A percentile compares a stretch with the other conserved stretches of the same genome.
These are phyloP conservation scores for Athene noctua DNA, from an alignment of 2,113 vertebrate genomes.

Conservation along the genomic window DNA sequence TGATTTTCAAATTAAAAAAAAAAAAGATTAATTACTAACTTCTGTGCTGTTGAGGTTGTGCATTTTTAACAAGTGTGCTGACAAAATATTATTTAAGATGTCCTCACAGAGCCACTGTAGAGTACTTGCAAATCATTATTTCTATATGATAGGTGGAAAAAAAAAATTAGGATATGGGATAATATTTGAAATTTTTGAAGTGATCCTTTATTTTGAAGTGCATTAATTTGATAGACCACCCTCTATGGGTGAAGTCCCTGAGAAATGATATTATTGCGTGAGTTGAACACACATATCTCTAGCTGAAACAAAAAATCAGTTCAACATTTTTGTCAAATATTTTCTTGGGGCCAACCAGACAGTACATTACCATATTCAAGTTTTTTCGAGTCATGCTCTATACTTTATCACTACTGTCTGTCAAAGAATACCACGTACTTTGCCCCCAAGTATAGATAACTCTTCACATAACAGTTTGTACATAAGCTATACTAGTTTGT, in stretches of 20 bases:
- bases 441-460: accelerated
- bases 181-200: background rate
- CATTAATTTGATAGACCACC: background rate
- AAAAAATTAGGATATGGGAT: background rate
- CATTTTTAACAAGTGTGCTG: background rate
- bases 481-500: background rate
- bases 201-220: background rate
- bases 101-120: background rate
- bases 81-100: background rate
- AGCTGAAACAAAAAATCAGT: background rate
- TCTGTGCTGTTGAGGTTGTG: background rate
- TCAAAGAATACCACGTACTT: background rate
- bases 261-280: background rate
- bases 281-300: background rate
- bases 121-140: background rate
- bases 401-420: background rate
- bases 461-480: background rate
- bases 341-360: background rate
- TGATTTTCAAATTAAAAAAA: background rate
- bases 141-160: background rate
- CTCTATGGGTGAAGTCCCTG: background rate
- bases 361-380: background rate
- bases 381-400: background rate
- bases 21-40: background rate
- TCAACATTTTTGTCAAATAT: background rate